Evolutionary conservation across 1,140 invertebrate species (phyloP), one percentile per base, ranked within the genome.

Genomic region (Phymastichus coffea): DNA sequence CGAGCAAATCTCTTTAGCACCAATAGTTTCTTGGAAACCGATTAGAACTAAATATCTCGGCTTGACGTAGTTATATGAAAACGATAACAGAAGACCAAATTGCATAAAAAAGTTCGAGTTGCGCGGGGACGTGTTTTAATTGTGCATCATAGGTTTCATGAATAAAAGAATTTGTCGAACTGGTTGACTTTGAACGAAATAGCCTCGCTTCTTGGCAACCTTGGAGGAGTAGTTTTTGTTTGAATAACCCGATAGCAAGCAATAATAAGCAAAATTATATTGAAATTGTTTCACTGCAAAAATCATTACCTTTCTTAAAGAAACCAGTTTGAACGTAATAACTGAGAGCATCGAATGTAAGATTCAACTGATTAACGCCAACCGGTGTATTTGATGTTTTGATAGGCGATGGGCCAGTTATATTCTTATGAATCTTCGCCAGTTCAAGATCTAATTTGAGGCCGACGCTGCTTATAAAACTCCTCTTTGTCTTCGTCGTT

Each of bases 331-430:
- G 63, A 0, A 71, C 66, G 3, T 30, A 62, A 38, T 74, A 75
- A 0, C 67, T 70, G 17, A 76, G 43, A 56, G 71, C 63, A 38
- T 69, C 56, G 48, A 76, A 76, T 14, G 64, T 66, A 51, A 76
- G 49, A 55, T 71, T 52, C 12, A 64, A 23, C 22, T 55, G 49
- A 23, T 46, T 59, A n/a, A n/a, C n/a, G n/a, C n/a, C n/a, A n/a
- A n/a, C n/a, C n/a, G n/a, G n/a, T n/a, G n/a, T n/a, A n/a, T n/a
- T n/a, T n/a, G n/a, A n/a, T n/a, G n/a, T n/a, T n/a, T n/a, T n/a
- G n/a, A n/a, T n/a, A n/a, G n/a, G n/a, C n/a, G n/a, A n/a, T n/a
- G n/a, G n/a, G n/a, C n/a, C n/a, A n/a, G n/a, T n/a, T n/a, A n/a
- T n/a, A n/a, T n/a, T n/a, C n/a, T n/a, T n/a, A n/a, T n/a, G n/a